phyloP scores from a whole-genome alignment of 2,888 invertebrate species.

The Therioaphis trifolii region DNA sequence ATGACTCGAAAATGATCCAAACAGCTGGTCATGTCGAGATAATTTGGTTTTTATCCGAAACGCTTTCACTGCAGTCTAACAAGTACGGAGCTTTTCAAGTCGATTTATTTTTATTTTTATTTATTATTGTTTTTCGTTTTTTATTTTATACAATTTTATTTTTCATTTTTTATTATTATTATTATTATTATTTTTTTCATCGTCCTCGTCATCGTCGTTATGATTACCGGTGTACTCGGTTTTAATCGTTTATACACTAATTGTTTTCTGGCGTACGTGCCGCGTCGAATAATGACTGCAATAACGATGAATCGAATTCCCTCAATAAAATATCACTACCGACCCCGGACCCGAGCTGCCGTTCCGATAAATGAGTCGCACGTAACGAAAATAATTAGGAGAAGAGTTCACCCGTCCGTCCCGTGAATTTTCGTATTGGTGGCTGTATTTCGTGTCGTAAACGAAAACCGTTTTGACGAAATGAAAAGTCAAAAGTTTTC shows the following conservation, averaged over 20 bases:
- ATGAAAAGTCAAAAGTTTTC: too few relatives aligned
- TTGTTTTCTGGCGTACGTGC: too few relatives aligned
- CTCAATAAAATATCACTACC: background rate
- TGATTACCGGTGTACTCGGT: background rate
- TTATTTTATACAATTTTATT: too few relatives aligned
- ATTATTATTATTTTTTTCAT: background rate
- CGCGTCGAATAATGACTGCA: background rate
- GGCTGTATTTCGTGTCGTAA: too few relatives aligned
- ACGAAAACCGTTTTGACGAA: too few relatives aligned
- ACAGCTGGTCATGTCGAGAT: constrained; percentile 24
- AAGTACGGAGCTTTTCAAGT: too few relatives aligned
- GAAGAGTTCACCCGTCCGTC: background rate
- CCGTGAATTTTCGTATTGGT: too few relatives aligned
- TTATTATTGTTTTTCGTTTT: too few relatives aligned
- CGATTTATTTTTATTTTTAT: too few relatives aligned
- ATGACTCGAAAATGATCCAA: constrained; percentile 24
- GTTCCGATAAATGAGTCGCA: constrained; percentile 8
- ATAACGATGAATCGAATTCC: background rate
- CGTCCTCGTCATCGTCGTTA: background rate
- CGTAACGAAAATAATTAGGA: constrained; percentile 27
- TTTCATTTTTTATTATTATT: background rate
- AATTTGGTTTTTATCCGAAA: constrained; percentile 7
- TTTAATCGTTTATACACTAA: too few relatives aligned
- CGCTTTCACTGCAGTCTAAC: background rate
- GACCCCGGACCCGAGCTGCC: background rate